Percentiles rank a stretch among this genome's conserved stretches.
phyloP scores from a whole-genome alignment of 2,113 vertebrate species.

The Sorex araneus region DNA sequence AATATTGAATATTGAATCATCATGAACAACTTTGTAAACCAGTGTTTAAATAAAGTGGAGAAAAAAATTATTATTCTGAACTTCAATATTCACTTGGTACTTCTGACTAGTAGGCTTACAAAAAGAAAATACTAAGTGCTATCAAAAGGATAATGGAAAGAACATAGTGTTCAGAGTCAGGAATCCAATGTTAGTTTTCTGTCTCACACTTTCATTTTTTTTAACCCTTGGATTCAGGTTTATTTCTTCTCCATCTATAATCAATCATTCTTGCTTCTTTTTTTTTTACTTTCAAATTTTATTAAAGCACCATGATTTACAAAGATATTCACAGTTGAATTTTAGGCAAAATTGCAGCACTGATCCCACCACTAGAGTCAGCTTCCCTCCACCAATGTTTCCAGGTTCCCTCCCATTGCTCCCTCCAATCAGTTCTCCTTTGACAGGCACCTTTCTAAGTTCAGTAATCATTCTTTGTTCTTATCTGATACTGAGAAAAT shows the following conservation, averaged over 20 bases:
- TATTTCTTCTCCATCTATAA: conserved; percentile 62
- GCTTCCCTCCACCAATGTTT: no score
- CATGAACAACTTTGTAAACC: no score
- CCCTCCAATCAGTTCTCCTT: background rate
- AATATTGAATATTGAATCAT: no score
- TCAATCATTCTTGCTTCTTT: conserved; percentile 37
- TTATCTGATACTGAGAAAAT: conserved; percentile 72
- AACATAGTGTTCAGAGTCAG: conserved; percentile 42
- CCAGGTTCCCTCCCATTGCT: no score
- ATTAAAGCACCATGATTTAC: no score
- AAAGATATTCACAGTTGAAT: no score
- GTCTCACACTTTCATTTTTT: background rate
- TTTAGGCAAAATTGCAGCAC: no score
- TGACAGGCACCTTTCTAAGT: no score
- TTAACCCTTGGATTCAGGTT: conserved; percentile 28
- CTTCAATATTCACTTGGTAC: conserved; percentile 45
- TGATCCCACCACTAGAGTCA: no score
- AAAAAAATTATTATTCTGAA: conserved; percentile 3
- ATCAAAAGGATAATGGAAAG: conserved; percentile 57
- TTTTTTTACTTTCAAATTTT: background rate
- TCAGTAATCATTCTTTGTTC: background rate
- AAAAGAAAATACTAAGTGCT: conserved; percentile 40
- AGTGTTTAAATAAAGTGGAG: no score
- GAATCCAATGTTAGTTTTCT: conserved; percentile 58
- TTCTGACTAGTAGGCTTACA: conserved; percentile 47